Evolutionary conservation across 64 coral and sea anemone species (phyloP), one percentile per base, ranked within the genome.

Genomic region (Hydrozoanthus tunicans): DNA sequence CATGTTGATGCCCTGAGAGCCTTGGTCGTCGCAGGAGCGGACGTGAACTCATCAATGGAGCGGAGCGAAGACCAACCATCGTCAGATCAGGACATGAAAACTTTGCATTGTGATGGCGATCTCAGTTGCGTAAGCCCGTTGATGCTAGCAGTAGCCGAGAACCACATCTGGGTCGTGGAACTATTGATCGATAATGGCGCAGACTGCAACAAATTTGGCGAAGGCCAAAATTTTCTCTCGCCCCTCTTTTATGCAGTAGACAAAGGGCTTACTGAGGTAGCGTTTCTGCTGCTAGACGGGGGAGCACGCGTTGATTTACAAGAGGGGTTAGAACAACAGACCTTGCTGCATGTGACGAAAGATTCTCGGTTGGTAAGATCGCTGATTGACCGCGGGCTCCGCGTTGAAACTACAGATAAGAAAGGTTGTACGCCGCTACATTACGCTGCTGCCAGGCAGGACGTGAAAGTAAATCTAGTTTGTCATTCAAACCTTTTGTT

Each of bases 111-210:
- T 60, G 25, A 26, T 13, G 5, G 14, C 61, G 84, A 74, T 75
- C 84, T 88, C 25, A 74, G 84, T 75, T 88, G 66, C 55, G 83
- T 86, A 1, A 86, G 83, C 67, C 83, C 83, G 23, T 14, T 86
- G 51, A 26, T 86, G 83, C 56, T 86, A 58, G 83, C 83, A 71
- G 83, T 67, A 0, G 53, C 83, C 52, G n/a, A 72, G 51, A 55
- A 67, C 3, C 83, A 72, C 9, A 7, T 72, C 17, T 53, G 8
- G 56, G 67, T 86, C 10, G 83, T 70, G 5, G 66, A 86, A 72
- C 53, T 86, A 20, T 58, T 86, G n/a, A 58, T 86, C 71, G 67
- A 72, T 23, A 86, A 53, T 9, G 83, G 65, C 17, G 83, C 83
- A n/a, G 43, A 83, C 51, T 67, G 14, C 14, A 15, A 68, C 54